phyloP scores from a whole-genome alignment of 2,888 invertebrate species.

The Tinea semifulvella region DNA sequence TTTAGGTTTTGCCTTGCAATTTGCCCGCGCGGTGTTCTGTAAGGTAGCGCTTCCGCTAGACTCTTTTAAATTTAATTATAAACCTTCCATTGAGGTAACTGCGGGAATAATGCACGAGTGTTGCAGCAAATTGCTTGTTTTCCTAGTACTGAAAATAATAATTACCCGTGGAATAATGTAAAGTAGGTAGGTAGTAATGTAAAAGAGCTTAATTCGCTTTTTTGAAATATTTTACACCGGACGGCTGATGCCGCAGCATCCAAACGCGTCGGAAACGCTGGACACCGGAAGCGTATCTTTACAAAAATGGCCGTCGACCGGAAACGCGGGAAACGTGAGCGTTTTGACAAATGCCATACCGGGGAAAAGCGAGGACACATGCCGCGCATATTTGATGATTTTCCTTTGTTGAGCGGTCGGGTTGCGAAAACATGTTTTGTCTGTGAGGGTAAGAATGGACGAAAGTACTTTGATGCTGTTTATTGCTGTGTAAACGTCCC shows the following conservation, averaged over 20 bases:
- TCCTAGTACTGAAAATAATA: not conserved
- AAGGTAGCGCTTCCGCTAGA: constrained; percentile 41
- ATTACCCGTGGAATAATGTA: too few relatives aligned
- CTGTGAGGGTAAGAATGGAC: constrained; percentile 13
- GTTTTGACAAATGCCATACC: constrained; percentile 56
- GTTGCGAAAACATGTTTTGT: constrained; percentile 13
- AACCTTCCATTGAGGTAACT: constrained; percentile 4
- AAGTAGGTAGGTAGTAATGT: too few relatives aligned
- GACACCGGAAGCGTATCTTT: constrained; percentile 51
- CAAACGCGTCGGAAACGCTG: constrained; percentile 36
- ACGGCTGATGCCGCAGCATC: constrained; percentile 38
- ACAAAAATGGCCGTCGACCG: constrained; percentile 58
- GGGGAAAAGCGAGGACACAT: constrained; percentile 46
- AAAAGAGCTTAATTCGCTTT: constrained; percentile 38
- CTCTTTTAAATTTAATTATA: constrained; percentile 37
- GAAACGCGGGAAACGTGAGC: constrained; percentile 58
- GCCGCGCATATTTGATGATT: constrained; percentile 39
- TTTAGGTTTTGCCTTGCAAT: constrained; percentile 55
- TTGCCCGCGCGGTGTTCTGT: constrained; percentile 39
- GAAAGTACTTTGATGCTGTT: constrained; percentile 25
- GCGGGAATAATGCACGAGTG: not conserved
- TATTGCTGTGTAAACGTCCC: constrained; percentile 24
- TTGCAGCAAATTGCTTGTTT: not conserved
- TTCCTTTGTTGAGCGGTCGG: constrained; percentile 25
- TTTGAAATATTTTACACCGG: constrained; percentile 55